Evolutionary conservation across 2,797 vertebrate species (phyloP).

Genomic region (Argya squamiceps): DNA sequence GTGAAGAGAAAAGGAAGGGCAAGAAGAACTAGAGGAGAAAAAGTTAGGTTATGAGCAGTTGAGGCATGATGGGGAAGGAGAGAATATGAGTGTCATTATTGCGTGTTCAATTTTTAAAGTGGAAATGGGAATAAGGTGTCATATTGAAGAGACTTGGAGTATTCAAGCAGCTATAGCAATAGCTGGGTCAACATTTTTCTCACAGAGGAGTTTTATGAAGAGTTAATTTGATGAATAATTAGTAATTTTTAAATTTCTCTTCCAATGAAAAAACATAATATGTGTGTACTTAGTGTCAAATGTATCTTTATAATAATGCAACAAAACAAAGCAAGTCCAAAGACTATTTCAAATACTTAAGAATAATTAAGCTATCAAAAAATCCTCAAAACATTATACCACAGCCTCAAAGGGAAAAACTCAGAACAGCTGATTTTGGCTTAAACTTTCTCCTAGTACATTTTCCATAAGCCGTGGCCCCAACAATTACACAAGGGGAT

Average conservation of each 20-base stretch:
- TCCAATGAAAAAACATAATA: not conserved
- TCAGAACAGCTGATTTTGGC: not conserved
- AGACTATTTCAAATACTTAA: not conserved
- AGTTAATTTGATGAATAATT: not conserved
- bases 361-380: not conserved
- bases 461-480: not conserved
- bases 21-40: conserved; percentile 41
- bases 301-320: not conserved
- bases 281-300: not conserved
- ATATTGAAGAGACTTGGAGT: not conserved
- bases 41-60: not conserved
- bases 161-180: not conserved
- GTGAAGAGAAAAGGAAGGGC: conserved; percentile 22
- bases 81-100: not conserved
- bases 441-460: not conserved
- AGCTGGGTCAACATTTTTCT: not conserved
- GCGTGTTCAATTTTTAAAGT: not conserved
- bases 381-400: not conserved
- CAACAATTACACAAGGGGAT: not conserved
- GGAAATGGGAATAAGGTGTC: not conserved
- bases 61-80: not conserved
- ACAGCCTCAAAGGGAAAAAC: not conserved
- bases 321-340: not conserved
- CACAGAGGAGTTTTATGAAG: not conserved
- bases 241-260: not conserved